Conservation (phyloP, 2,888 invertebrate species). For the Neuroscelio doddi region DNA sequence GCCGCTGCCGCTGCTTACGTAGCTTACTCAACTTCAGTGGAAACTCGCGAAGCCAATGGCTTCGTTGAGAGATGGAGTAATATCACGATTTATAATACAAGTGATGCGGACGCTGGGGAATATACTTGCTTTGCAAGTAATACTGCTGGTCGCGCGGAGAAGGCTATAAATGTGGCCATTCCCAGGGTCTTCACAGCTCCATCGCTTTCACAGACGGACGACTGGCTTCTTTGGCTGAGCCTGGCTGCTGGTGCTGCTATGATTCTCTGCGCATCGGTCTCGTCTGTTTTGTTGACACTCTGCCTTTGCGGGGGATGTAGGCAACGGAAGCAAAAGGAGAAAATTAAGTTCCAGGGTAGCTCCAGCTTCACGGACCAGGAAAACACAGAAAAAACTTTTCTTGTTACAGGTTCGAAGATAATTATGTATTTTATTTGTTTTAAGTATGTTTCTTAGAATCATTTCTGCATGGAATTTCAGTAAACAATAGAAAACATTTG, state of each 20-base stretch:
- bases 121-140: slow-evolving; percentile 88
- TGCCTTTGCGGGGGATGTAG: slow-evolving; percentile 74
- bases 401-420: slow-evolving; percentile 34
- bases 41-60: slow-evolving; percentile 39
- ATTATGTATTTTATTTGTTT: neutral
- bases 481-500: too few species aligned
- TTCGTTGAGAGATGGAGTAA: slow-evolving; percentile 80
- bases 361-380: slow-evolving; percentile 91
- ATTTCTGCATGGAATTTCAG: too few species aligned
- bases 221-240: slow-evolving; percentile 81
- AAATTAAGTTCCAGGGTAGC: slow-evolving; percentile 83
- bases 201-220: slow-evolving; percentile 82
- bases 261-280: slow-evolving; percentile 77
- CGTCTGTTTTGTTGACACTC: slow-evolving; percentile 76
- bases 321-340: slow-evolving; percentile 74
- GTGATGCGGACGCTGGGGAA: slow-evolving; percentile 86
- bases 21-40: slow-evolving; percentile 49
- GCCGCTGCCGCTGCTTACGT: slow-evolving; percentile 45
- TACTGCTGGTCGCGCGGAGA: slow-evolving; percentile 73
- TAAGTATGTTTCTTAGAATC: too few species aligned
- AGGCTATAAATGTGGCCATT: slow-evolving; percentile 77
- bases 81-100: slow-evolving; percentile 86
- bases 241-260: slow-evolving; percentile 82
- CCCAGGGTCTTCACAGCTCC: slow-evolving; percentile 84
- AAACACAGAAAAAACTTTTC: slow-evolving; percentile 71